A percentile compares a stretch with the other conserved stretches of the same genome.
Evolutionary conservation across 2,888 invertebrate genomes (phyloP).

Genomic region (Parnassius smintheus): DNA sequence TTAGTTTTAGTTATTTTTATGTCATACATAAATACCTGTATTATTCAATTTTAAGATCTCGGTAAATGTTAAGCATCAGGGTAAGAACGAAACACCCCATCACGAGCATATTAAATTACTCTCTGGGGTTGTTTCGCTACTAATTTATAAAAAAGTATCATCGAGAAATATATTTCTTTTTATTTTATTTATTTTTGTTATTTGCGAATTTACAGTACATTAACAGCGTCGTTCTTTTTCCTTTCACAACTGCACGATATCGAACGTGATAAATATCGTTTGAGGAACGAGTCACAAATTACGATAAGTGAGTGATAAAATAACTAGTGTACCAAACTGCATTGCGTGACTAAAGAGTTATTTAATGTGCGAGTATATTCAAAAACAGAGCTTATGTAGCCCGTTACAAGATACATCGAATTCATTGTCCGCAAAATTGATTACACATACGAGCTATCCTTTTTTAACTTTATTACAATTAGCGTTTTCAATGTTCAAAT

Average conservation of each 20-base stretch:
- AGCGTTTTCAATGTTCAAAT: neutral
- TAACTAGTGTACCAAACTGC: conserved; percentile 15
- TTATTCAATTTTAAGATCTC: too few relatives aligned
- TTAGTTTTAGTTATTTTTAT: too few relatives aligned
- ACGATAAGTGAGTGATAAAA: conserved; percentile 19
- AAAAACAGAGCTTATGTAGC: too few relatives aligned
- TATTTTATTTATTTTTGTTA: too few relatives aligned
- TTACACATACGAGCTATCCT: conserved; percentile 1
- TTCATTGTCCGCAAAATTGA: conserved; percentile 15
- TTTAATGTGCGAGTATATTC: conserved; percentile 8
- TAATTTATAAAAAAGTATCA: too few relatives aligned
- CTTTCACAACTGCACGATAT: conserved; percentile 16
- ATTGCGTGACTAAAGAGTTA: conserved; percentile 23
- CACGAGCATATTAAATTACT: too few relatives aligned
- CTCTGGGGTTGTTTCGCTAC: too few relatives aligned
- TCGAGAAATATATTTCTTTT: too few relatives aligned
- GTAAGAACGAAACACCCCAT: too few relatives aligned
- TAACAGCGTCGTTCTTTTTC: conserved; percentile 12
- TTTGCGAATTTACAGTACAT: conserved; percentile 5
- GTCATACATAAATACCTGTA: too few relatives aligned
- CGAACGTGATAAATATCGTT: conserved; percentile 22
- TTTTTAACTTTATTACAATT: conserved; percentile 13
- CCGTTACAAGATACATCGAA: conserved; percentile 10
- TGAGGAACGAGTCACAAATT: conserved; percentile 9
- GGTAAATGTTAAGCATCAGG: too few relatives aligned